Base-by-base conservation (phyloP, 1,140 invertebrate species). In the Brachionus angularis region DNA sequence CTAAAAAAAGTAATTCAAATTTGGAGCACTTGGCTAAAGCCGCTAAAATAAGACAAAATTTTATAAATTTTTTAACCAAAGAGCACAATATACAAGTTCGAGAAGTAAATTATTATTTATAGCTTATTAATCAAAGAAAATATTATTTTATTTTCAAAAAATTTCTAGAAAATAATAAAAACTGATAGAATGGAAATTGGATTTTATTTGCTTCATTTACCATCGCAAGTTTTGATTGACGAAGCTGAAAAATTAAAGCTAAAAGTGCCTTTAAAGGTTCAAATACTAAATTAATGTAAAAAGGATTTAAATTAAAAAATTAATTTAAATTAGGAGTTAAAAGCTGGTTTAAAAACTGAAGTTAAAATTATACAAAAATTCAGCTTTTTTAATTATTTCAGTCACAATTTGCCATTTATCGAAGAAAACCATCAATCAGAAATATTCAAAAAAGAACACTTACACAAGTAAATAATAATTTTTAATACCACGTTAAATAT, bases 171-270 rank as follows among this genome's bases (percentile, higher is more conserved):
- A 67, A 31, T 67, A 34, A 50, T 67, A 12, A 50, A 46, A 31
- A 67, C 62, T 27, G 47, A 67, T 10, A 50, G n/a, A 50, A 67
- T 67, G 62, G 62, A 67, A 14, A 67, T 67, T 29, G 42, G 42
- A 14, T 67, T 67, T 14, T 67, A 47, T 18, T 16, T 67, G 2
- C 62, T 67, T 46, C 62, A 67, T 29, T 67, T 67, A 25, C 8
- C 62, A 25, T 58, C 33, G 53, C 8, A 5, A 29, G 53, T 58
- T 8, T 16, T 58, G 14, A 58, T 58, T 7, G 53, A 58, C 36
- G 53, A 58, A 58, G 53, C 53, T 21, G 53, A 58, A 39, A 31
- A 34, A 18, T 23, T 58, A 5, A 58, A 29, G 14, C 33, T 58
- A 4, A 58, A 39, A 58, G 53, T 58, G 0, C 53, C 53, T 12